Percentiles rank a stretch among this genome's conserved stretches.
These are phyloP conservation scores for Hyphantria cunea DNA, from an alignment of 1,140 invertebrate species.

Conservation along the genomic window DNA sequence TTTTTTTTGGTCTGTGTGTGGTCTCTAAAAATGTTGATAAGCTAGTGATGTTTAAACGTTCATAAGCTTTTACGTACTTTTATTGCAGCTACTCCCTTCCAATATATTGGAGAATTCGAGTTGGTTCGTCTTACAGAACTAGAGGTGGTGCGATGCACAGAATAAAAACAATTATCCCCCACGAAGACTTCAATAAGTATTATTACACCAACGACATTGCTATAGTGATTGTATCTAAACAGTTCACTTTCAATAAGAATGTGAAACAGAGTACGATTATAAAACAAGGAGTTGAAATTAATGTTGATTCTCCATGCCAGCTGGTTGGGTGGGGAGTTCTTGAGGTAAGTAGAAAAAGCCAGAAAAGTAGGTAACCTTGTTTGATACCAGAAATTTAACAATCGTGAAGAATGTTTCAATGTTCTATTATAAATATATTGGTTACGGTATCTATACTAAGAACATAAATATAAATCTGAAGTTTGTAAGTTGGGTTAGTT, in stretches of 20 bases:
- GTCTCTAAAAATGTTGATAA: too few relatives aligned
- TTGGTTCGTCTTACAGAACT: slow-evolving; percentile 61
- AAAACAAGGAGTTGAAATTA: slow-evolving; percentile 51
- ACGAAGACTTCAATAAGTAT: slow-evolving; percentile 58
- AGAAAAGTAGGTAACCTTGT: too few relatives aligned
- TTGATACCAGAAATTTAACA: too few relatives aligned
- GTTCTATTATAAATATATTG: too few relatives aligned
- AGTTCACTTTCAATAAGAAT: slow-evolving; percentile 48
- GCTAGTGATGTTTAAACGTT: too few relatives aligned
- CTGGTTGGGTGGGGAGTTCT: slow-evolving; percentile 67
- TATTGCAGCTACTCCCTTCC: slow-evolving; percentile 58
- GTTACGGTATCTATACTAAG: too few relatives aligned
- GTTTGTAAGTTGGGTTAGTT: too few relatives aligned
- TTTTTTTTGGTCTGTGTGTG: too few relatives aligned
- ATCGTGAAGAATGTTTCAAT: too few relatives aligned
- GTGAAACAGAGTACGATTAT: slow-evolving; percentile 63
- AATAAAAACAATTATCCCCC: slow-evolving; percentile 58
- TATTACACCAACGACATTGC: slow-evolving; percentile 69
- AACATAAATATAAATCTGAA: too few relatives aligned
- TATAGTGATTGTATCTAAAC: slow-evolving; percentile 51
- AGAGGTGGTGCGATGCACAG: slow-evolving; percentile 56
- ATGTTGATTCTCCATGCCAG: slow-evolving; percentile 49
- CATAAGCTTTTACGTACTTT: too few relatives aligned
- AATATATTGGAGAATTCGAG: slow-evolving; percentile 63
- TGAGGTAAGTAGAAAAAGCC: slow-evolving; percentile 43